Percentiles rank a stretch among this genome's conserved stretches.
Evolutionary conservation across 2,888 invertebrate species (phyloP).

Genomic region (Nowickia ferox): DNA sequence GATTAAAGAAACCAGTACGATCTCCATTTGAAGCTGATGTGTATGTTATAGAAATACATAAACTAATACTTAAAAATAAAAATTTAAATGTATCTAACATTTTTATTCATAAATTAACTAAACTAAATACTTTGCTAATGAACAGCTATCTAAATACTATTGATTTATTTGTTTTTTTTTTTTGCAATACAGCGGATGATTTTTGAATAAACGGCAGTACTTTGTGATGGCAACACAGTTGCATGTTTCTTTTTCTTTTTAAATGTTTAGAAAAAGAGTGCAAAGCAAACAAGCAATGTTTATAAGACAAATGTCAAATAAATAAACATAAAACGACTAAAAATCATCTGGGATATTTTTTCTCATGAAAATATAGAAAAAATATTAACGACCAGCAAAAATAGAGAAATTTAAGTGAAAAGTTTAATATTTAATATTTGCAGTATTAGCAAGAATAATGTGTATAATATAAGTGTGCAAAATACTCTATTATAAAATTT

Average conservation of each 20-base stretch:
- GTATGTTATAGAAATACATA: constrained; percentile 64
- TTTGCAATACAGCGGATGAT: constrained; percentile 15
- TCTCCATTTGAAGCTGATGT: constrained; percentile 83
- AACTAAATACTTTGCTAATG: constrained; percentile 23
- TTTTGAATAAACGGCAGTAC: neutral
- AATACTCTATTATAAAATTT: constrained; percentile 11
- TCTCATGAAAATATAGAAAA: constrained; percentile 37
- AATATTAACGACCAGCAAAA: constrained; percentile 29
- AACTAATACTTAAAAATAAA: constrained; percentile 62
- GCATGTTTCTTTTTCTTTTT: constrained; percentile 9
- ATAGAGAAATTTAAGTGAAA: constrained; percentile 5
- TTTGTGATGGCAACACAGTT: neutral
- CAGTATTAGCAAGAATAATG: constrained; percentile 41
- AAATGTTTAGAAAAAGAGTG: constrained; percentile 45
- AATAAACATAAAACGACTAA: constrained; percentile 53
- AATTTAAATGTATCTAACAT: constrained; percentile 51
- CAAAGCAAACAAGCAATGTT: constrained; percentile 1
- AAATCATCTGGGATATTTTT: constrained; percentile 63
- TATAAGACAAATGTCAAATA: constrained; percentile 22
- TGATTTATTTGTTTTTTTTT: too few species aligned
- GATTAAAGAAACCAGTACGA: constrained; percentile 84
- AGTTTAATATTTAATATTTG: constrained; percentile 1
- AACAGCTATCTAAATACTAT: constrained; percentile 20
- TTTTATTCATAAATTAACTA: constrained; percentile 42
- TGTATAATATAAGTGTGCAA: neutral